Conservation (phyloP, 1,140 invertebrate genomes). For the Dendrolimus punctatus region DNA sequence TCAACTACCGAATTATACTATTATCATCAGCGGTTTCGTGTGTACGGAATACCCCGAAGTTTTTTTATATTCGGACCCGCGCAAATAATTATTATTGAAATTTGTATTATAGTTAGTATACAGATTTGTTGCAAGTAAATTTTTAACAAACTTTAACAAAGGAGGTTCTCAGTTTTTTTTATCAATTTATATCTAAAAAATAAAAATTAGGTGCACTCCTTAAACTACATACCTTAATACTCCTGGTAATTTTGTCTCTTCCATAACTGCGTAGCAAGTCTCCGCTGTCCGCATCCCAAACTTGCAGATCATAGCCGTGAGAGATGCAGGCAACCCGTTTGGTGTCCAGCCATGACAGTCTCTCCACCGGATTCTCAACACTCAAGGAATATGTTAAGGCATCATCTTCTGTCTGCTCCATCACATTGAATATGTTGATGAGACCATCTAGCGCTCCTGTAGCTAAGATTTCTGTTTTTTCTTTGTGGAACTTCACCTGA, state of each 20-base stretch:
- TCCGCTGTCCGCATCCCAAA: slow-evolving; percentile 79
- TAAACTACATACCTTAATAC: slow-evolving; percentile 41
- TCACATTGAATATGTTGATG: slow-evolving; percentile 89
- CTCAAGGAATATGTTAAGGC: slow-evolving; percentile 87
- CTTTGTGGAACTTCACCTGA: slow-evolving; percentile 83
- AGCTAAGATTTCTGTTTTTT: slow-evolving; percentile 78
- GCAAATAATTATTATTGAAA: too few species aligned
- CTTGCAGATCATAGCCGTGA: slow-evolving; percentile 80
- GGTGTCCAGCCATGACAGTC: slow-evolving; percentile 71
- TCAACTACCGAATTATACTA: too few species aligned
- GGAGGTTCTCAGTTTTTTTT: too few species aligned
- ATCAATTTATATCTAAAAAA: too few species aligned
- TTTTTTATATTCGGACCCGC: too few species aligned
- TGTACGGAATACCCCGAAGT: too few species aligned
- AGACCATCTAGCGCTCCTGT: slow-evolving; percentile 89
- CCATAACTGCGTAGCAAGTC: slow-evolving; percentile 73
- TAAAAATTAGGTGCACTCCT: too few species aligned
- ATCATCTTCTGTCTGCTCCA: slow-evolving; percentile 83
- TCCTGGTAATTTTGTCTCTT: slow-evolving; percentile 70
- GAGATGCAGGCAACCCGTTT: slow-evolving; percentile 77
- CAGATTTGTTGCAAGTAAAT: too few species aligned
- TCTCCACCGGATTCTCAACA: slow-evolving; percentile 85
- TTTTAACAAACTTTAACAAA: too few species aligned
- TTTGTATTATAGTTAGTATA: too few species aligned
- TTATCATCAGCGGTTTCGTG: too few species aligned